Base-by-base conservation (phyloP, 2,797 vertebrate genomes). In the Melanotaenia boesemani region DNA sequence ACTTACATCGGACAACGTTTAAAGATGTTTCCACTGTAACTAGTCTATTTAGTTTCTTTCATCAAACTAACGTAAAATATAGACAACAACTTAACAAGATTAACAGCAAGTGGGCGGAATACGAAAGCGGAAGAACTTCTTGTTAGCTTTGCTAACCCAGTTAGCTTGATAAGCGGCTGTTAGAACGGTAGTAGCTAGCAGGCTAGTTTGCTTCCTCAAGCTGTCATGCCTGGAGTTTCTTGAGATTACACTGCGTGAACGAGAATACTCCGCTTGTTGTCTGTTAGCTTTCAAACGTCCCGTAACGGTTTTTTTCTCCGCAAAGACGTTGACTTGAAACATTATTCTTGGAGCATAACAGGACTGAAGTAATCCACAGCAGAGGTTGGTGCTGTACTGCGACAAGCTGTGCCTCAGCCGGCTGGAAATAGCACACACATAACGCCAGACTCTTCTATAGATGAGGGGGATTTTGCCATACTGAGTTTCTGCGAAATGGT, bases 81-180 rank as follows among this genome's bases (percentile, higher is more conserved):
- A 20, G 52, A 26, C 24, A 65, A 55, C 24, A 50, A 70, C 67
- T 79, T 46, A 46, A 24, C 16, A 5, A 63, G 26, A 12, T 4
- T 46, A 30, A 67, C 61, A 50, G 39, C 54, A 13, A 62, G 72
- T 24, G 67, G 46, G 70, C 61, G 72, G 30, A 32, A 69, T 75
- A 89, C 91, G 88, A 87, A 89, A 86, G 92, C 88, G 89, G 91
- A 91, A 91, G 89, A 89, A 86, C 50, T 81, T 87, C 72, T 24
- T 2, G 67, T 72, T 67, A 69, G 81, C 81, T 37, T 59, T 15
- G 89, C 88, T 78, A 9, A 62, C 65, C 65, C 59, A 57, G 86
- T 77, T 86, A 86, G 91, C 83, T 67, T 60, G 37, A 69, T 22
- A 36, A 71, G 55, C 30, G 39, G 64, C 68, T 36, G 56, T 50